Base-by-base conservation (phyloP, 1,140 invertebrate species). In the Bombus consobrinus region DNA sequence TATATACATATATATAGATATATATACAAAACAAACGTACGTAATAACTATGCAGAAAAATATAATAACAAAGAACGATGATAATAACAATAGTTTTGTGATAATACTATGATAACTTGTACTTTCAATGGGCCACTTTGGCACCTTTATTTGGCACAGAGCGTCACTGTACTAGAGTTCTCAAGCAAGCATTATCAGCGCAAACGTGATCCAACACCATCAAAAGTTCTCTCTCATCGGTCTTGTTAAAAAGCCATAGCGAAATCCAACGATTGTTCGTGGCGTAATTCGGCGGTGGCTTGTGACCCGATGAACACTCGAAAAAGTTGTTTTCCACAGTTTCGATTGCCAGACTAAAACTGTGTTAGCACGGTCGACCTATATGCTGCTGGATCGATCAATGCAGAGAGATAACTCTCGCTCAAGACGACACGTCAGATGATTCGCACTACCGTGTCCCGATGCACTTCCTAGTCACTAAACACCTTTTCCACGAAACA, bases 341-440 rank as follows among this genome's bases (percentile, higher is more conserved):
- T 62, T 62, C 59, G 59, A 62, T n/a, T 62, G 0, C 10, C 59
- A 5, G 28, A n/a, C 28, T 47, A 53, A 34, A 80, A 64, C 68
- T 22, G 68, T 71, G 76, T 64, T 80, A 85, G 15, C 83, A 37
- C 74, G 74, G 37, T 3, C 83, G 78, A 81, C 69, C 78, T 81
- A 75, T 81, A 57, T 81, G 79, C 22, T 57, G 8, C 87, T 89
- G 90, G 89, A 91, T 87, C 89, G 89, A 90, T 91, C 89, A 85
- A 91, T 91, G 83, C 59, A 13, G 68, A 13, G 68, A 82, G 84
- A 89, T 90, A 78, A 85, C 71, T 89, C 85, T 89, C 78, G 69
- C 28, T 69, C 15, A 9, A 86, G 64, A 84, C 76, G 71, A 90
- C 64, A 53, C 75, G 53, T 64, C 43, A 78, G 57, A 74, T 77